A percentile compares a stretch with the other conserved stretches of the same genome.
Conservation (phyloP, 1,140 invertebrate genomes). For the Meloidogyne chitwoodi region DNA sequence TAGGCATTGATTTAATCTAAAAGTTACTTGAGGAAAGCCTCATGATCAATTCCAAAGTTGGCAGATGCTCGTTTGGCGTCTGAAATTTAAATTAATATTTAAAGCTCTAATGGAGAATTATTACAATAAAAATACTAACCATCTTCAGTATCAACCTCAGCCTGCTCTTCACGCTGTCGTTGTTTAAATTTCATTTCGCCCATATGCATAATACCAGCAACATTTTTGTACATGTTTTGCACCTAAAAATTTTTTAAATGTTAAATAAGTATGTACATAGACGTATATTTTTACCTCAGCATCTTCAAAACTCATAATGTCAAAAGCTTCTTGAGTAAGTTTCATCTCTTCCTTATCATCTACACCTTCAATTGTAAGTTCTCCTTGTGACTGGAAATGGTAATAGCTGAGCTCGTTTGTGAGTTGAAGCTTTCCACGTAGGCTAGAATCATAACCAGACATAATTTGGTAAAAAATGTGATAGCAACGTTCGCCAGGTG, state of each 20-base stretch:
- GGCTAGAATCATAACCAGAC: conserved; percentile 79
- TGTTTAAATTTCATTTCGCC: conserved; percentile 93
- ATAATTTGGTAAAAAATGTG: conserved; percentile 99
- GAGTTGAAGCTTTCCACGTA: conserved; percentile 65
- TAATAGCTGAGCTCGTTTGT: conserved; percentile 57
- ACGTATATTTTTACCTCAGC: conserved; percentile 65
- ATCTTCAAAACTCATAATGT: conserved; percentile 90
- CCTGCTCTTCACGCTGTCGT: conserved; percentile 97
- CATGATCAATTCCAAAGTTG: conserved; percentile 66
- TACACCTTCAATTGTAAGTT: conserved; percentile 88
- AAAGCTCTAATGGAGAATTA: not conserved
- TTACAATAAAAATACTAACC: conserved; percentile 32
- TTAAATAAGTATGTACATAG: not conserved
- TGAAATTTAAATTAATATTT: conserved; percentile 18
- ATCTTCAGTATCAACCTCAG: conserved; percentile 86
- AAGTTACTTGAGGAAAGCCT: conserved; percentile 66
- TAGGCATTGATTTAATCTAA: no score
- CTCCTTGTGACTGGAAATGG: conserved; percentile 79
- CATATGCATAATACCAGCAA: conserved; percentile 93
- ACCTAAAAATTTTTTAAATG: conserved; percentile 64
- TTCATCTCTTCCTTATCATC: conserved; percentile 92
- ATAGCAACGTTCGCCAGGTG: conserved; percentile 93
- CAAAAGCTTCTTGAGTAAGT: conserved; percentile 83
- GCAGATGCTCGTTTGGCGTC: conserved; percentile 65
- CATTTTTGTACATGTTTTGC: conserved; percentile 90